Base-by-base conservation (phyloP, 2,888 invertebrate genomes). In the Xanthorhoe designata region DNA sequence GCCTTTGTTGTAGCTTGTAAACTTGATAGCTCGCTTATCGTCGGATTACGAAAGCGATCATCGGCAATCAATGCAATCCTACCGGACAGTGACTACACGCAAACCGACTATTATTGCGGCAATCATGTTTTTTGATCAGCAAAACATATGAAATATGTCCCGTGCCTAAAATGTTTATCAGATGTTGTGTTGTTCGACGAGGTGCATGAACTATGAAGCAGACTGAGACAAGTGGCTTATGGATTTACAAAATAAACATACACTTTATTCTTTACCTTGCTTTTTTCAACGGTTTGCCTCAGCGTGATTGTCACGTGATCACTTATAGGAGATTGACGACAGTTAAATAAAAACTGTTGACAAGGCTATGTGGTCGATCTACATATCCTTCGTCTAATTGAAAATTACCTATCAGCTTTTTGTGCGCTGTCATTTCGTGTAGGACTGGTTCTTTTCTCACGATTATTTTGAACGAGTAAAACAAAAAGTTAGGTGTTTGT, bases 11-110 rank as follows among this genome's bases (percentile, higher is more conserved):
- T 71, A 68, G 77, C 70, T 75, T 75, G 80, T 77, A 79, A 78
- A 80, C 75, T 76, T 73, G 74, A 76, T 79, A 72, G 75, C 73
- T 66, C 61, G 68, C 74, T 81, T 83, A 84, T 85, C 84, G 78
- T 64, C 66, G 71, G 76, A 79, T 85, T 85, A 81, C 79, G 78
- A 83, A 82, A 83, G 76, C 75, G 72, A 77, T 77, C 67, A 75
- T 78, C 74, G 54, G 70, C 78, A 81, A 82, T 82, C 79, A 76
- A 74, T 76, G 75, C 82, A 82, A 83, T 83, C 79, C 76, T 75
- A 70, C 66, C 77, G 76, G 73, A 74, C 66, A 69, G 61, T 70
- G 65, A 67, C 51, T 63, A 42, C 64, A 73, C 73, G 73, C 73
- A 49, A 69, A 59, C 62, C 51, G 56, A n/a, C 55, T 59, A 35